Evolutionary conservation across 2,888 invertebrate species (phyloP), one percentile per base, ranked within the genome.

Genomic region (Molanna angustata): DNA sequence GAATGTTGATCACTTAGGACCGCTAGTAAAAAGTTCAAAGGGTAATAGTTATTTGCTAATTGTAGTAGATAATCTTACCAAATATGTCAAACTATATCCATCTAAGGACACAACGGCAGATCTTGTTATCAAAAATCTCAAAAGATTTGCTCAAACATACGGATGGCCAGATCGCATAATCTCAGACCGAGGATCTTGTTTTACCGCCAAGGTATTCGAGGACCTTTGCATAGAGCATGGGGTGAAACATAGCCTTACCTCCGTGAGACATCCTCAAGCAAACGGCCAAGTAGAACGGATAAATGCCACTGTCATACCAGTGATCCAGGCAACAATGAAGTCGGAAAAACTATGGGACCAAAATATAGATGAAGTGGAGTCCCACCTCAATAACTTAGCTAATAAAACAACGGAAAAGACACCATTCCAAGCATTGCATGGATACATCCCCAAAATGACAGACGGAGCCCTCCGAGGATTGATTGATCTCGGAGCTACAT

Each of bases 251-350:
- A 35, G 35, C 13, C 35, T 35, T 4, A 35, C 14, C 4, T 35
- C 35, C 4, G 35, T 35, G 4, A 35, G 35, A 35, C 35, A 35
- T 13, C 35, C 35, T n/a, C 35, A 35, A 35, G 35, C 35, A 13
- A 35, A 35, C 35, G 35, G 35, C 14, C 35, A 35, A n/a, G 35
- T 35, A 13, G 35, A 35, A n/a, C 9, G 35, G 35, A 14, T 35
- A 13, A 35, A 35, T n/a, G 35, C 35, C 35, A 35, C 35, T 4
- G 35, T 35, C 14, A 14, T 35, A 4, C 35, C 35, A n/a, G 35
- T 35, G 9, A 35, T 35, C 9, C 35, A 35, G 35, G 6, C 35
- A 35, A 13, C 13, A 4, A 35, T 35, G 35, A 4, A 11, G 4
- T 35, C 35, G 9, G 35, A 35, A 14, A 35, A 35, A 14, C 14